Evolutionary conservation across 2,113 vertebrate genomes (phyloP).

Genomic region (Poeciliopsis prolifica): DNA sequence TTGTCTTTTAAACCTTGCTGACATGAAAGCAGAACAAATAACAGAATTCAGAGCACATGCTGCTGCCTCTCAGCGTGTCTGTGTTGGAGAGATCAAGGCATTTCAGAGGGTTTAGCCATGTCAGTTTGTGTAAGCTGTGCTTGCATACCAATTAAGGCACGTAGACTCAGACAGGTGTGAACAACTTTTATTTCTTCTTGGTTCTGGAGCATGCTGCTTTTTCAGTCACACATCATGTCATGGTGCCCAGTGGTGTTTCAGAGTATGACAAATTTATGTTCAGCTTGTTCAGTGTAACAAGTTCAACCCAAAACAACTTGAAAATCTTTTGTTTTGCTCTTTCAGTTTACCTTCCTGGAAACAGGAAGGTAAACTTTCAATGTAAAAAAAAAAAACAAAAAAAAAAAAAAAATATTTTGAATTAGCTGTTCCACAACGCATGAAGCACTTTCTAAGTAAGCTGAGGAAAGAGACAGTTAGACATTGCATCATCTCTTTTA

Average conservation of each 20-base stretch:
- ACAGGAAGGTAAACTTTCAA: not conserved
- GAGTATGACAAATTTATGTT: not conserved
- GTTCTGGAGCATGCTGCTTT: not conserved
- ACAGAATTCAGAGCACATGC: conserved; percentile 3
- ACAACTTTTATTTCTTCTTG: not conserved
- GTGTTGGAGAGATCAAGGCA: not conserved
- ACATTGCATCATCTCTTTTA: not conserved
- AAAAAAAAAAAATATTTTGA: not conserved
- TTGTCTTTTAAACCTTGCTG: not conserved
- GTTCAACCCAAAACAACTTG: not conserved
- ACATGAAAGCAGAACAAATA: conserved; percentile 6
- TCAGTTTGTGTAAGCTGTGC: conserved; percentile 13
- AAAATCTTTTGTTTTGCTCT: not conserved
- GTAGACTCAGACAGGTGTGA: conserved; percentile 16
- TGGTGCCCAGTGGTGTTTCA: not conserved
- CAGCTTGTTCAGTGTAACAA: not conserved
- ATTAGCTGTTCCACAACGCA: not conserved
- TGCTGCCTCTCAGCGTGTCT: conserved; percentile 4
- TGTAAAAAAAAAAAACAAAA: not conserved
- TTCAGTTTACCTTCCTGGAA: not conserved
- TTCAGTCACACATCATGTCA: conserved; percentile 5
- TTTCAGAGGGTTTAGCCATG: conserved; percentile 13
- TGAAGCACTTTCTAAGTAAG: not conserved
- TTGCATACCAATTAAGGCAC: conserved; percentile 18
- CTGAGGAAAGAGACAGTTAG: not conserved